Base-by-base conservation (phyloP, 2,888 invertebrate species). In the Drosophila percnosoma region DNA sequence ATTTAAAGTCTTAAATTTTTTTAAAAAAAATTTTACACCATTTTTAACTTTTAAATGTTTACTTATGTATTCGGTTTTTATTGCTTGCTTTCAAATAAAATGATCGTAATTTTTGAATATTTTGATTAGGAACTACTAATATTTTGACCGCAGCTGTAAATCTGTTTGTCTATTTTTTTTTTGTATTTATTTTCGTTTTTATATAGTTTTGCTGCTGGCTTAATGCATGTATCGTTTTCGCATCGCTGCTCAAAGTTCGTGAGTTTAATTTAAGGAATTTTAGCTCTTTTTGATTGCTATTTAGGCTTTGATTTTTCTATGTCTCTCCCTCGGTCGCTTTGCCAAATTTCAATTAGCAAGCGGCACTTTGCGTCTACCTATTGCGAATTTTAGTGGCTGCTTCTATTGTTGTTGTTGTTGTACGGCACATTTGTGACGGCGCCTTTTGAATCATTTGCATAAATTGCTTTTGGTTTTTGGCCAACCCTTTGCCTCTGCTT, bases 231-330 rank as follows among this genome's bases (percentile, higher is more conserved):
- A 86, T 90, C 87, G 82, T 90, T 87, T 87, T 87, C 87, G 90
- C 90, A 87, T 87, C 87, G 87, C 78, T 90, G 82, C 78, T 79
- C 83, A 79, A 76, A 91, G 82, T 91, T 91, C 91, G 91, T 91
- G 91, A 91, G 91, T 88, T 91, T 84, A 87, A 89, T 86, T 90
- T 84, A 82, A 90, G 87, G 87, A 87, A 87, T 87, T 87, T 87
- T 87, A 86, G 89, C 75, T 86, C 75, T 78, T 77, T 88, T 86
- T 87, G 77, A 81, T 90, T 89, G 90, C 88, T 88, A 87, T 88
- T 87, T 78, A 83, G 78, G 75, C 86, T 86, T 87, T 85, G 88
- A 89, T 85, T 85, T 86, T 66, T 63, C 62, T 53, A 55, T 68
- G 68, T 73, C 54, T 57, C 57, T 69, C 67, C 71, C 67, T 60